Conservation (phyloP, 1,140 invertebrate genomes). For the Drosophila nasuta region DNA sequence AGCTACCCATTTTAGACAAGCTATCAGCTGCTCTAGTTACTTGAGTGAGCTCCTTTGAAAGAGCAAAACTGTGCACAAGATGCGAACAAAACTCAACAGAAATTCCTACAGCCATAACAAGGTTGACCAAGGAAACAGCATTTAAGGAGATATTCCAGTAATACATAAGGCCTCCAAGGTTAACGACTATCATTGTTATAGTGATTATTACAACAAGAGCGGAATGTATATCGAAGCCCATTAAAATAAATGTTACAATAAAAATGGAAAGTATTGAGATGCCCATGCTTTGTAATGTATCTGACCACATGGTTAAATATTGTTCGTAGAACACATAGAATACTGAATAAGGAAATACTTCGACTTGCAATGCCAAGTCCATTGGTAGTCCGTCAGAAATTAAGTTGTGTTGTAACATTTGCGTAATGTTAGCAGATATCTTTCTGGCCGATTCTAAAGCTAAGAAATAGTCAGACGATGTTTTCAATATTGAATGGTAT, state of each 20-base stretch:
- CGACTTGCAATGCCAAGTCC: constrained; percentile 86
- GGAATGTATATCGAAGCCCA: constrained; percentile 96
- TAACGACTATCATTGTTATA: constrained; percentile 96
- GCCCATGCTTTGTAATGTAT: constrained; percentile 94
- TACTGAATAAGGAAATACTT: constrained; percentile 98
- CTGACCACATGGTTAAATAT: constrained; percentile 98
- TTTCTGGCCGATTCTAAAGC: constrained; percentile 92
- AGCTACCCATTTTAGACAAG: constrained; percentile 96
- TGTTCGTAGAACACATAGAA: constrained; percentile 99
- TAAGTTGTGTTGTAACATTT: constrained; percentile 89
- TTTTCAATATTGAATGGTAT: constrained; percentile 97
- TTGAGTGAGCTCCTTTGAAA: constrained; percentile 89
- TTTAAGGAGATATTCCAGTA: constrained; percentile 98
- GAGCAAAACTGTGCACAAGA: constrained; percentile 96
- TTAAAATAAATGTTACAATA: constrained; percentile 96
- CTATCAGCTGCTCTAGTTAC: constrained; percentile 92
- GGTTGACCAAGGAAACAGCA: constrained; percentile 98
- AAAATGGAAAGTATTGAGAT: constrained; percentile 97
- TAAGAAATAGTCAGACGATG: constrained; percentile 95
- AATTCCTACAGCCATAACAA: constrained; percentile 99
- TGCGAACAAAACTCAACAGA: constrained; percentile 99
- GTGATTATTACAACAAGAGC: constrained; percentile 95
- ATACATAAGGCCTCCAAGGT: constrained; percentile 98
- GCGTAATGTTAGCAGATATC: constrained; percentile 93
- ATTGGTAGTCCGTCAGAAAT: constrained; percentile 82